Evolutionary conservation across 2,888 invertebrate species (phyloP), one percentile per base, ranked within the genome.

Genomic region (Rhogogaster chlorosoma): DNA sequence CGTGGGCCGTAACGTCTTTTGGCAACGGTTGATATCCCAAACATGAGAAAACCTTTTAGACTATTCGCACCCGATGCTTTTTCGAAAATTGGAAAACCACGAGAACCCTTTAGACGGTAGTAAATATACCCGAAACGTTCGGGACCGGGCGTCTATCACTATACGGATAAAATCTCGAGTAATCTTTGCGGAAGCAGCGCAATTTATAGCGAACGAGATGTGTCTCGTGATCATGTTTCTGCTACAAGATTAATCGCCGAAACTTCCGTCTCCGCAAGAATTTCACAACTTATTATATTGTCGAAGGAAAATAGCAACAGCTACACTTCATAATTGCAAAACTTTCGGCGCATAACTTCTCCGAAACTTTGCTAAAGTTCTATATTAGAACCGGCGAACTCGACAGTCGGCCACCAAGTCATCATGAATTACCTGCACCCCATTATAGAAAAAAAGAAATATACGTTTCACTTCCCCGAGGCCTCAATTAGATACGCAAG

Each of bases 11-110:
- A 29, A n/a, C 38, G 32, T 57, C 32, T 78, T 61, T 61, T 61
- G 57, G 78, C 53, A 78, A 57, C 78, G 57, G 45, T 57, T 38
- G 7, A 61, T 26, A 78, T 22, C 57, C 12, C 78, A 32, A 78
- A 38, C 36, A 45, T 53, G 57, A 78, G 61, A 45, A 38, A 57
- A 78, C 57, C 78, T 57, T 53, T 78, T 61, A 57, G 49, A 57
- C 78, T 78, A 61, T 57, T 78, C 29, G 45, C 45, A 78, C 57
- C 38, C 9, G 78, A 78, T 78, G 80, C 80, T 80, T 80, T 80
- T 61, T 36, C 57, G 80, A 80, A 80, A 80, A 80, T 80, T 80
- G 80, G 80, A 80, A 80, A 61, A 61, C 80, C 61, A 61, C 80
- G 61, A 61, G 57, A 38, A 38, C 49, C 61, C 61, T 57, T 80